These are phyloP conservation scores for Zaprionus davidi DNA, from an alignment of 1,140 invertebrate genomes.

Conservation along the genomic window DNA sequence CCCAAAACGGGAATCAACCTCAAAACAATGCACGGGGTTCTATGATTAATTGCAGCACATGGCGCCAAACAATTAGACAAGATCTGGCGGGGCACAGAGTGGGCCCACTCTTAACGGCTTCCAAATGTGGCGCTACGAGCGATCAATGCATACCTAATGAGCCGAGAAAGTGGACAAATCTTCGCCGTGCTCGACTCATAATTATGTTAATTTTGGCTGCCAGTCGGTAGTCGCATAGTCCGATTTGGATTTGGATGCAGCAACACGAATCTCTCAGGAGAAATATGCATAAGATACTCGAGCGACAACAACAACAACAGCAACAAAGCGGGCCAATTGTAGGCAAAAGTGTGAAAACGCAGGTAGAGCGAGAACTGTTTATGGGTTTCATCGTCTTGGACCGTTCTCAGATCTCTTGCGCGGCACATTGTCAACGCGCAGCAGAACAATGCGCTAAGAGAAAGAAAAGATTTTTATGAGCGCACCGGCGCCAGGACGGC, in stretches of 20 bases:
- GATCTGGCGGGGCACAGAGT: constrained; percentile 39
- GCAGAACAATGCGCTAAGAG: constrained; percentile 23
- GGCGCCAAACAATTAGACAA: constrained; percentile 79
- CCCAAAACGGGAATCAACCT: constrained; percentile 12
- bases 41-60: constrained; percentile 69
- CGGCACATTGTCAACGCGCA: constrained; percentile 67
- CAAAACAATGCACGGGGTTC: constrained; percentile 48
- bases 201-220: constrained; percentile 75
- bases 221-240: constrained; percentile 62
- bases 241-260: constrained; percentile 19
- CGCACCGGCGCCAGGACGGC: constrained; percentile 76
- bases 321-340: constrained; percentile 43
- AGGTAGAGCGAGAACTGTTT: constrained; percentile 51
- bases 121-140: constrained; percentile 58
- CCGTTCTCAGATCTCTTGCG: constrained; percentile 32
- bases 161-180: constrained; percentile 68
- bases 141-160: constrained; percentile 75
- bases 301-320: neutral
- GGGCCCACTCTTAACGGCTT: constrained; percentile 63
- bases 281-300: constrained; percentile 24
- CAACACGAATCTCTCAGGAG: neutral
- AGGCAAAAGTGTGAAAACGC: constrained; percentile 66
- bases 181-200: constrained; percentile 51
- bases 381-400: constrained; percentile 1
- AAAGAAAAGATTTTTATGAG: constrained; percentile 75